phyloP scores from a whole-genome alignment of 2,113 vertebrate genomes.

The Pterocles gutturalis region DNA sequence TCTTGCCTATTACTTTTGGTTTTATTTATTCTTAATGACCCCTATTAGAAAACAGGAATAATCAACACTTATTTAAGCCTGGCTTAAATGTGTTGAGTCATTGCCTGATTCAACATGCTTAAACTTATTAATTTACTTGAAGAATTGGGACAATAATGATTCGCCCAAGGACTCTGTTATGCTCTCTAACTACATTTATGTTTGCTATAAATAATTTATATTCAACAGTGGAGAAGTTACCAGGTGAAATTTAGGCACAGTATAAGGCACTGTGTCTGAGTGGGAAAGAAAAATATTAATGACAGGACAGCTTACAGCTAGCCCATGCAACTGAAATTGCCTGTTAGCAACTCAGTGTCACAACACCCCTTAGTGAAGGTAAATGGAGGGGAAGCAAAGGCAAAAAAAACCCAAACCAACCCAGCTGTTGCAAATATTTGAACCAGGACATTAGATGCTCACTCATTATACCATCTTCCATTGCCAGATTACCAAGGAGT shows the following conservation, averaged over 20 bases:
- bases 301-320: neutral
- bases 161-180: neutral
- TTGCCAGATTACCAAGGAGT: neutral
- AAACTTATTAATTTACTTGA: neutral
- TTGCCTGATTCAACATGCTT: neutral
- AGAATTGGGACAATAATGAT: neutral
- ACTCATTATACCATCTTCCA: neutral
- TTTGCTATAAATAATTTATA: neutral
- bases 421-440: neutral
- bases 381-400: neutral
- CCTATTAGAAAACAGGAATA: neutral
- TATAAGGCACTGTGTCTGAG: neutral
- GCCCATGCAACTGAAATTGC: neutral
- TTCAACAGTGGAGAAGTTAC: neutral
- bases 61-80: neutral
- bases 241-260: neutral
- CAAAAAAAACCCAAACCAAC: neutral
- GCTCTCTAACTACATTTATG: neutral
- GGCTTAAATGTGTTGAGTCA: neutral
- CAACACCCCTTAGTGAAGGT: neutral
- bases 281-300: neutral
- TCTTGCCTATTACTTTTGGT: neutral
- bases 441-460: neutral
- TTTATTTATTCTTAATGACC: conserved; percentile 6
- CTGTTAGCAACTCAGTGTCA: neutral